These are phyloP conservation scores for Thymallus thymallus DNA, from an alignment of 2,113 vertebrate genomes.

Conservation along the genomic window DNA sequence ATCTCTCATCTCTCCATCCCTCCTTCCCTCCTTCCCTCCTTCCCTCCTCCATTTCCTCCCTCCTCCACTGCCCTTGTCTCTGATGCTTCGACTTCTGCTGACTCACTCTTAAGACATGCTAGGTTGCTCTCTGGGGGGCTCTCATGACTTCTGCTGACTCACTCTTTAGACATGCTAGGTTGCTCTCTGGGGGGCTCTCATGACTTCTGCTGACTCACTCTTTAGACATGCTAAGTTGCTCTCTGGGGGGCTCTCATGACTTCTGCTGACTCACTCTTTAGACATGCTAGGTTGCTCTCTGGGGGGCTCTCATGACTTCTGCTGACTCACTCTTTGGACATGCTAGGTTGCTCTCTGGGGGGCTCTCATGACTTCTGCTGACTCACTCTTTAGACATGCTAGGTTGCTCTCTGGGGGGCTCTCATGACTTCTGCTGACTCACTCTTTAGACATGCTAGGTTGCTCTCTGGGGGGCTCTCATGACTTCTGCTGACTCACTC, in stretches of 20 bases:
- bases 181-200: background rate
- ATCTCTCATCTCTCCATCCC: background rate
- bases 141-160: background rate
- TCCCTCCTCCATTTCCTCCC: background rate
- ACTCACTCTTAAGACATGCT: background rate
- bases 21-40: background rate
- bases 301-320: background rate
- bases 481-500: background rate
- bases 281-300: background rate
- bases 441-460: too few relatives aligned
- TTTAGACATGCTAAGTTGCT: background rate
- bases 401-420: too few relatives aligned
- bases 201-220: background rate
- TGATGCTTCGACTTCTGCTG: conserved; percentile 1
- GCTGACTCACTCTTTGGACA: too few relatives aligned
- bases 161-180: background rate
- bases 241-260: background rate
- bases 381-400: too few relatives aligned
- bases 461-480: conserved; percentile 1
- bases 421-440: background rate
- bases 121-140: background rate
- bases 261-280: background rate
- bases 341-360: too few relatives aligned
- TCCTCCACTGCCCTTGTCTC: conserved; percentile 2
- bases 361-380: background rate